Evolutionary conservation across 53 echinoderm and acorn worm species (phyloP), one percentile per base, ranked within the genome.

Genomic region (Apostichopus leukothele): DNA sequence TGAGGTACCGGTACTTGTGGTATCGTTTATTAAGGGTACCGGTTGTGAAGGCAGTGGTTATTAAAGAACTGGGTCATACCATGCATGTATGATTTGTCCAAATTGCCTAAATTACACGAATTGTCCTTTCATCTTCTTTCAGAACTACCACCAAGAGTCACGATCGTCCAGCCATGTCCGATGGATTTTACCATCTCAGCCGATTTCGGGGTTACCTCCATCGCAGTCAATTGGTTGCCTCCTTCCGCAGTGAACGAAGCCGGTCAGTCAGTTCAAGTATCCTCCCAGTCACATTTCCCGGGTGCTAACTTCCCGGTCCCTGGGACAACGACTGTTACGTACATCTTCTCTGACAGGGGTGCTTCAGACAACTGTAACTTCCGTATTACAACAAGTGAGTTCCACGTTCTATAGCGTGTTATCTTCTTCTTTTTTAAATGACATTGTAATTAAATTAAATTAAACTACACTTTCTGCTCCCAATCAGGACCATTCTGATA

Each of bases 151-250:
- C 25, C 85, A 50, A 50, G 50, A 10, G 85, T 85, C 50, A 85
- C 14, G 50, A 85, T 85, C 51, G 27, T 66, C 85, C 85, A 85
- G 50, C 85, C 85, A 50, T 87, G 88, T 87, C 88, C 88, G 5
- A 51, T 19, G 9, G 88, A 87, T 52, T 87, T 87, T 12, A 59
- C 54, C 53, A 52, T 52, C 23, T 53, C 57, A 19, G 88, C 88
- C 9, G 59, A 75, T 20, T 75, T 75, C 14, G 74, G 75, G 5
- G 75, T 75, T 14, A 50, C 74, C 22, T 75, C 88, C 1, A 51
- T 87, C 19, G 9, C 88, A 8, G 75, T 87, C 74, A 87, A 18
- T 1, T 87, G 88, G 88, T 51, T 16, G 9, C 53, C 52, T 11
- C 88, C 88, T 8, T 53, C 88, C 16, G 86, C 73, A 5, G 50